A percentile compares a stretch with the other conserved stretches of the same genome.
These are phyloP conservation scores for Fringilla coelebs DNA, from an alignment of 2,797 vertebrate species.

Conservation along the genomic window DNA sequence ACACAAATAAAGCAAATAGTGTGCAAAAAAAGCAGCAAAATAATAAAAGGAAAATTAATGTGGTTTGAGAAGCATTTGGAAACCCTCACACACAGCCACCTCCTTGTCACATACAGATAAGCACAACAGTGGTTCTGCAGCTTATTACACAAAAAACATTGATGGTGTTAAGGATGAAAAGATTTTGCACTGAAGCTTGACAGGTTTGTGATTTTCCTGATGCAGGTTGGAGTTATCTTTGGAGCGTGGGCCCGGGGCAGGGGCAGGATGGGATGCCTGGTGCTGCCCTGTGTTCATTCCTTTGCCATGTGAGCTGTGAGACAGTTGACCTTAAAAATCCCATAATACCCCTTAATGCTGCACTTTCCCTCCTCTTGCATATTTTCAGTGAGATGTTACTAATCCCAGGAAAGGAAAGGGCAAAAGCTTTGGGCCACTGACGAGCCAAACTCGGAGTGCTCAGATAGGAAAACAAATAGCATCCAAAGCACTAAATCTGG, in stretches of 20 bases:
- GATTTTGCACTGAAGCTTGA: background rate
- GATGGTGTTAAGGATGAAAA: background rate
- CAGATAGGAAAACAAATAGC: background rate
- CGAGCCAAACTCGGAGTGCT: background rate
- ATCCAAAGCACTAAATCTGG: background rate
- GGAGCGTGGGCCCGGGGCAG: background rate
- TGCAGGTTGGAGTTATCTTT: background rate
- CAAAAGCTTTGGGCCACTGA: background rate
- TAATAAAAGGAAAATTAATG: background rate
- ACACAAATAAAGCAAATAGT: background rate
- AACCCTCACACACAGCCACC: background rate
- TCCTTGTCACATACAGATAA: background rate
- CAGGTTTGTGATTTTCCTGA: slow-evolving; percentile 66
- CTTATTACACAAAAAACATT: background rate
- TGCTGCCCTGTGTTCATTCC: background rate
- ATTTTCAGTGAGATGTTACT: background rate
- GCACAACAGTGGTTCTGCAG: background rate
- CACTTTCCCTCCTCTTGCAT: background rate
- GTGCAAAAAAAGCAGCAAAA: background rate
- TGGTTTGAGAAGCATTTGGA: background rate
- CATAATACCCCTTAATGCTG: background rate
- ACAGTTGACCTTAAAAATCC: background rate
- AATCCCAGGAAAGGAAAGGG: background rate
- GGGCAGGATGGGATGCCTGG: background rate
- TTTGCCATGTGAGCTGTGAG: background rate